Percentiles rank a stretch among this genome's conserved stretches.
phyloP scores from a whole-genome alignment of 1,140 invertebrate genomes.

The Cylas formicarius region DNA sequence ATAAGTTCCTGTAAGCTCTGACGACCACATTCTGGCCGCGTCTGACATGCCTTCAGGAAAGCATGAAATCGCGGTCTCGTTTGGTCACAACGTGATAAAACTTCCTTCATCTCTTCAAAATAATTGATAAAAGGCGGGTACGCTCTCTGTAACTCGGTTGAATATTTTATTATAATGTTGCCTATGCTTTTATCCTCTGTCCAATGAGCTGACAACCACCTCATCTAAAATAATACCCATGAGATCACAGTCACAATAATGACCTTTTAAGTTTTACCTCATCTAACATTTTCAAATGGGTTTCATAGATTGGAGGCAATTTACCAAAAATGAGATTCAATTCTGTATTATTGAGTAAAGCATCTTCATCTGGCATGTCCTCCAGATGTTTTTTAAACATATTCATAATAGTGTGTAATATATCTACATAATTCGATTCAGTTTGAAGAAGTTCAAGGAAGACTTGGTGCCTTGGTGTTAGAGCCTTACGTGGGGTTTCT shows the following conservation, averaged over 20 bases:
- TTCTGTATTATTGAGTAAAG: conserved; percentile 85
- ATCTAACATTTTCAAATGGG: conserved; percentile 79
- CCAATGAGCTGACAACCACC: conserved; percentile 62
- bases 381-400: conserved; percentile 91
- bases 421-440: conserved; percentile 94
- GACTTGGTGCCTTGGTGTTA: conserved; percentile 75
- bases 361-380: conserved; percentile 64
- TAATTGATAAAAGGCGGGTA: conserved; percentile 98
- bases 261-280: conserved; percentile 43
- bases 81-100: conserved; percentile 80
- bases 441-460: conserved; percentile 93
- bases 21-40: conserved; percentile 87
- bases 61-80: conserved; percentile 93
- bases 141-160: conserved; percentile 74
- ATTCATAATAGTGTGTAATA: conserved; percentile 88
- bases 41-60: conserved; percentile 93
- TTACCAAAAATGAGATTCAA: conserved; percentile 95
- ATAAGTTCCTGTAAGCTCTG: conserved; percentile 91
- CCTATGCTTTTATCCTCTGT: conserved; percentile 69
- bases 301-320: conserved; percentile 86
- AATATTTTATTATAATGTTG: conserved; percentile 78
- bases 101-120: conserved; percentile 94
- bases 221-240: conserved; percentile 44
- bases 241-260: neutral
- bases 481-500: conserved; percentile 56